Base-by-base conservation (phyloP, 1,140 invertebrate genomes). In the Trichogramma pretiosum region DNA sequence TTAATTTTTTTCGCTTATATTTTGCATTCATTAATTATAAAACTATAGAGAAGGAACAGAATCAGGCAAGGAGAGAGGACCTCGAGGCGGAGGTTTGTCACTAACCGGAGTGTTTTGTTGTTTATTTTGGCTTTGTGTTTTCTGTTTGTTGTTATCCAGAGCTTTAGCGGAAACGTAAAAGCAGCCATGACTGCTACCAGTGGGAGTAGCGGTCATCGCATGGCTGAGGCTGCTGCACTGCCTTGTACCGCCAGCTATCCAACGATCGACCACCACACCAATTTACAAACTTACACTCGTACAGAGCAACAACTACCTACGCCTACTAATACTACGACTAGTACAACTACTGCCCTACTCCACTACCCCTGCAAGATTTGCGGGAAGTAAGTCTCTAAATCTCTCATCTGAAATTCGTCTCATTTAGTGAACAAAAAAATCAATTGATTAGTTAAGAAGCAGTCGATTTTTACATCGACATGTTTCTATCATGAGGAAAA, bases 311-410 rank as follows among this genome's bases (percentile, higher is more conserved):
- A 67, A 66, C 64, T 67, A 71, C 67, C 68, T 67, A 67, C 67
- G 68, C 66, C 70, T 61, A 72, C n/a, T n/a, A n/a, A n/a, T n/a
- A n/a, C n/a, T n/a, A n/a, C n/a, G n/a, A n/a, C n/a, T n/a, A n/a
- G n/a, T n/a, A n/a, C n/a, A n/a, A n/a, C n/a, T n/a, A n/a, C n/a
- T n/a, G n/a, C 68, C 70, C 67, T 59, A 68, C 70, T 72, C 66
- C 68, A 80, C 60, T 84, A 87, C 74, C 91, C 92, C 61, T 96
- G 93, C 82, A 93, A 92, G 80, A 85, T 95, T 68, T 96, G 93
- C 84, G 90, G 90, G 80, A 94, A 93, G 91, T 94, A 88, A 88
- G 89, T 90, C 74, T 77, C 49, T 46, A 51, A 51, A 46, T 51
- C 49, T 46, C 49, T 51, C 41, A 51, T 51, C 49, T 51, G 46